Evolutionary conservation across 2,888 invertebrate genomes (phyloP), one percentile per base, ranked within the genome.

Genomic region (Nomada hirtipes): DNA sequence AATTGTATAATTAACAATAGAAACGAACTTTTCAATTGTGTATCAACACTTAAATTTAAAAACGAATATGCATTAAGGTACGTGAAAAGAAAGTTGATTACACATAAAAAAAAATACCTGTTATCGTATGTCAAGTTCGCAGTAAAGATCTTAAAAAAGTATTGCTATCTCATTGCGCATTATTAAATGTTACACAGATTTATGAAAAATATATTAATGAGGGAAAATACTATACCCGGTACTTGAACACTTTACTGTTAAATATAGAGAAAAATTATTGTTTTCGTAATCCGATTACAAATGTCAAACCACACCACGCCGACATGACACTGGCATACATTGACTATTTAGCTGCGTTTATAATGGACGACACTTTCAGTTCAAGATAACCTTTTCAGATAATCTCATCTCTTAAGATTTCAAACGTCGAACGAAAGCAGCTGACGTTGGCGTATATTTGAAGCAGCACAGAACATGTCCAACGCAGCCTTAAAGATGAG

Each of bases 401-500:
- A 20, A 65, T 36, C 2, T n/a, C 50, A 75, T 65, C 15, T 29
- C 0, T n/a, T n/a, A 15, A 50, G 47, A 61, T 61, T 36, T 1
- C 2, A 4, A 42, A 53, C 36, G 4, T 52, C 67, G 53, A 68
- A 68, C 26, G 36, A 7, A 67, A 36, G 29, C 52, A 67, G 26
- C 18, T 13, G 13, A 23, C 4, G 18, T 11, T 11, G 11, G 2
- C 26, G 11, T 26, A 64, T 1, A 20, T 20, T 20, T 20, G 2
- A 29, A 7, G 50, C 9, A 3, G 2, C 4, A 13, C 18, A 44
- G 13, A 20, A 47, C 7, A 61, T 18, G 57, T n/a, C 36, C n/a
- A 36, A 69, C 26, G 11, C 52, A 47, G 77, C 80, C 80, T 20
- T 72, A 76, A 79, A 15, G 50, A 11, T 36, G 1, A 50, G 36